Percentiles rank a stretch among this genome's conserved stretches.
phyloP scores from a whole-genome alignment of 2,888 invertebrate genomes.

The Chrysolina americana region DNA sequence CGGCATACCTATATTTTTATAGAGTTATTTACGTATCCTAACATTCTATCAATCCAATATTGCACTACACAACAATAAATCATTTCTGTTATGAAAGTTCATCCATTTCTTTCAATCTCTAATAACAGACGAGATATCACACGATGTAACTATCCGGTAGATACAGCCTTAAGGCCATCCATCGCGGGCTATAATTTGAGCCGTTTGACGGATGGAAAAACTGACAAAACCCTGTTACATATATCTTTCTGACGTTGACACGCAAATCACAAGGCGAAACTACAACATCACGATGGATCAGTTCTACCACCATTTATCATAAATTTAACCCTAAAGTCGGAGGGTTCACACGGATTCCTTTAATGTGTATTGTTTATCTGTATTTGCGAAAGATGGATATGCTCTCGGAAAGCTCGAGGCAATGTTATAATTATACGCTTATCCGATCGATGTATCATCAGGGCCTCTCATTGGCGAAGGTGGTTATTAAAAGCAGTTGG shows the following conservation, averaged over 20 bases:
- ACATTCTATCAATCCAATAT: not conserved
- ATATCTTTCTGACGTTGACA: conserved; percentile 63
- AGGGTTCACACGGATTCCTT: conserved; percentile 47
- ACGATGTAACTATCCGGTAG: conserved; percentile 60
- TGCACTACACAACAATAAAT: conserved; percentile 29
- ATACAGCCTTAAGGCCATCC: conserved; percentile 53
- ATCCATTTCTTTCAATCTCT: conserved; percentile 39
- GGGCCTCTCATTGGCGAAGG: conserved; percentile 60
- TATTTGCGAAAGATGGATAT: conserved; percentile 51
- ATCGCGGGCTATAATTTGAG: conserved; percentile 60
- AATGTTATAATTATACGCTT: conserved; percentile 60
- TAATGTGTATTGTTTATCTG: conserved; percentile 50
- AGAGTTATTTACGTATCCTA: too few species aligned
- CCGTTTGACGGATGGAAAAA: conserved; percentile 46
- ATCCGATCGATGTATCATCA: conserved; percentile 64
- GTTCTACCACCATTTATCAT: conserved; percentile 42
- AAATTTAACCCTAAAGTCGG: conserved; percentile 38
- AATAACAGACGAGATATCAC: conserved; percentile 42
- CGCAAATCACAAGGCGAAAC: conserved; percentile 59
- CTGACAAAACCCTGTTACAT: conserved; percentile 47
- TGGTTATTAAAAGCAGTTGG: conserved; percentile 65
- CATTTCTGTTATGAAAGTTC: conserved; percentile 28
- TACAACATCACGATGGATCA: conserved; percentile 37
- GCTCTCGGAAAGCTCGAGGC: conserved; percentile 45
- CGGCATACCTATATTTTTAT: too few species aligned